Evolutionary conservation across 2,113 vertebrate species (phyloP), one percentile per base, ranked within the genome.

Genomic region (Nothoprocta perdicaria): DNA sequence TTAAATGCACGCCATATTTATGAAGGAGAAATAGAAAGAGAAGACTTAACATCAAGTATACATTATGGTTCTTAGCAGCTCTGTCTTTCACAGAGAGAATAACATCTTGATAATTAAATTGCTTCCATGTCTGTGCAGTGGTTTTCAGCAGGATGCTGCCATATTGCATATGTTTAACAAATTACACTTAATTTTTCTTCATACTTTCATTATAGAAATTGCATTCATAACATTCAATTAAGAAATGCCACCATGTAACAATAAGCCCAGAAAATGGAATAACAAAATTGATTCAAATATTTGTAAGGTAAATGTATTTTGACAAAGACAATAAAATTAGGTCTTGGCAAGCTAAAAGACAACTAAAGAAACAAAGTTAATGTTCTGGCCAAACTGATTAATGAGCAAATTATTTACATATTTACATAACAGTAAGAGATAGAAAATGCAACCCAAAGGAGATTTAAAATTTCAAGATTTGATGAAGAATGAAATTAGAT

Each of bases 51-150:
- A 5, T 82, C 41, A 63, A 90, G 45, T 74, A 23, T 61, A 45
- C 55, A 27, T 90, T 71, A 92, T 84, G 16, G 14, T 82, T 92
- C 80, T 88, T 74, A 86, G 52, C 22, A 83, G 13, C 18, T 85
- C 71, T 53, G 12, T 91, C 71, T 90, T 92, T 90, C 73, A 84
- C 58, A 57, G 57, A 33, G n/a, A 83, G 38, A 84, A 65, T 74
- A 91, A 80, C 69, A 86, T 93, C 66, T 74, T 91, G 94, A 69
- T 90, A 93, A 96, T 93, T 90, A 92, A 94, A 84, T 94, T 91
- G 41, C 67, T 92, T 92, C 58, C 52, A 93, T 90, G 92, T 94
- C 85, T 95, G 90, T 88, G 92, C 50, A 74, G 52, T 57, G 41
- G 84, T 95, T 72, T 91, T 90, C 90, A 95, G 67, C 86, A 92